A percentile compares a stretch with the other conserved stretches of the same genome.
These are phyloP conservation scores for Saccostrea echinata DNA, from an alignment of 1,140 invertebrate species.

Conservation along the genomic window DNA sequence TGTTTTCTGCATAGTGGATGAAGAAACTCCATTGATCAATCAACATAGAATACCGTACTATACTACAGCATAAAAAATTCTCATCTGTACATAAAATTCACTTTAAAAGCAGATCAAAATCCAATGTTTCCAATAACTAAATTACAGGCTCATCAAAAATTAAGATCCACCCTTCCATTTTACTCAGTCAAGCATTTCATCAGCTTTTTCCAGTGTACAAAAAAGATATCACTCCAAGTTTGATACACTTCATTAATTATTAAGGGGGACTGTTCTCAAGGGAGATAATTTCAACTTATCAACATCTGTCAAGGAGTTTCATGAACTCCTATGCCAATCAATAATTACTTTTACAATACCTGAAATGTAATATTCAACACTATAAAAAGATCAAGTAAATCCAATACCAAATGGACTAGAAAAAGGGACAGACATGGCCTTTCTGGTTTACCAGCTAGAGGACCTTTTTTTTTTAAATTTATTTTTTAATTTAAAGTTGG, in stretches of 20 bases:
- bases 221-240: background rate
- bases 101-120: background rate
- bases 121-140: background rate
- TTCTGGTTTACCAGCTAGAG: too few relatives aligned
- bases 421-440: too few relatives aligned
- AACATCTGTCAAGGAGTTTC: conserved; percentile 21
- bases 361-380: background rate
- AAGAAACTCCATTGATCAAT: too few relatives aligned
- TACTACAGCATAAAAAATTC: too few relatives aligned
- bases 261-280: background rate
- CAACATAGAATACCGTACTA: too few relatives aligned
- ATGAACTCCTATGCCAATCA: background rate
- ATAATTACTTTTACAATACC: background rate
- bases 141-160: background rate
- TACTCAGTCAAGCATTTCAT: background rate
- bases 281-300: conserved; percentile 9
- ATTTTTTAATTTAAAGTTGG: too few relatives aligned
- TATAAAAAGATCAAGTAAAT: background rate
- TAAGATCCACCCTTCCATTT: background rate
- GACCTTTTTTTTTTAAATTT: too few relatives aligned
- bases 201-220: background rate
- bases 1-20: too few relatives aligned
- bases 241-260: conserved; percentile 5
- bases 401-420: too few relatives aligned
- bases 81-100: too few relatives aligned